Evolutionary conservation across 2,113 vertebrate species (phyloP).

Genomic region (Vicugna pacos): DNA sequence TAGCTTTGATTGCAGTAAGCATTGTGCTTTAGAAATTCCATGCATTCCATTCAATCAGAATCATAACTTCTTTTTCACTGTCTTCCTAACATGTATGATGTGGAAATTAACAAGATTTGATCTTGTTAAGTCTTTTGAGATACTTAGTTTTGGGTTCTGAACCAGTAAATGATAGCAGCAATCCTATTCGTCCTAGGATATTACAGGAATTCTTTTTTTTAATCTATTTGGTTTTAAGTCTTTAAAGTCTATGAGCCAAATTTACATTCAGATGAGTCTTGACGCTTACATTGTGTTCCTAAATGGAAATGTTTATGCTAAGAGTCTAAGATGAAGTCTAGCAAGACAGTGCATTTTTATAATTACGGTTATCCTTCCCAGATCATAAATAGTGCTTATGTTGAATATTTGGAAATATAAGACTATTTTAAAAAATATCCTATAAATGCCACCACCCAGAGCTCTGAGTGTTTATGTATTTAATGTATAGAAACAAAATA

Average conservation of each 20-base stretch:
- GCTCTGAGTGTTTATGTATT: conserved; percentile 15
- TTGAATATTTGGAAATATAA: conserved; percentile 60
- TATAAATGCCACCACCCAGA: conserved; percentile 7
- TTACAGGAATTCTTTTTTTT: conserved; percentile 54
- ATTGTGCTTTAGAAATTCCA: conserved; percentile 72
- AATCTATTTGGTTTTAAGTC: conserved; percentile 57
- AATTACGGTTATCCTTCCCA: conserved; percentile 50
- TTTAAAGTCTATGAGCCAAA: conserved; percentile 45
- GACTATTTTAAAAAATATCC: conserved; percentile 24
- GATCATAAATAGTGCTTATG: conserved; percentile 47
- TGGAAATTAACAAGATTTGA: conserved; percentile 53
- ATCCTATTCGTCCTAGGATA: conserved; percentile 55
- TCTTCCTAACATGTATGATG: conserved; percentile 50
- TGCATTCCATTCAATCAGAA: conserved; percentile 56
- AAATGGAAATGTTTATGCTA: conserved; percentile 58
- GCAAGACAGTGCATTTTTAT: conserved; percentile 26
- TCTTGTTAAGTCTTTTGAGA: conserved; percentile 75
- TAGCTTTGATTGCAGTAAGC: conserved; percentile 66
- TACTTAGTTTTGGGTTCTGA: conserved; percentile 46
- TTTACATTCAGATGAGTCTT: conserved; percentile 70
- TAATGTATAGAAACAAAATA: conserved; percentile 40
- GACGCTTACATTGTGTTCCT: conserved; percentile 41
- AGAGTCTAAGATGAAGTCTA: conserved; percentile 60
- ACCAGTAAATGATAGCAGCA: background rate
- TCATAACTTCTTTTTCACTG: conserved; percentile 53